Conservation (phyloP, 2,888 invertebrate genomes). For the Watsonalla binaria region DNA sequence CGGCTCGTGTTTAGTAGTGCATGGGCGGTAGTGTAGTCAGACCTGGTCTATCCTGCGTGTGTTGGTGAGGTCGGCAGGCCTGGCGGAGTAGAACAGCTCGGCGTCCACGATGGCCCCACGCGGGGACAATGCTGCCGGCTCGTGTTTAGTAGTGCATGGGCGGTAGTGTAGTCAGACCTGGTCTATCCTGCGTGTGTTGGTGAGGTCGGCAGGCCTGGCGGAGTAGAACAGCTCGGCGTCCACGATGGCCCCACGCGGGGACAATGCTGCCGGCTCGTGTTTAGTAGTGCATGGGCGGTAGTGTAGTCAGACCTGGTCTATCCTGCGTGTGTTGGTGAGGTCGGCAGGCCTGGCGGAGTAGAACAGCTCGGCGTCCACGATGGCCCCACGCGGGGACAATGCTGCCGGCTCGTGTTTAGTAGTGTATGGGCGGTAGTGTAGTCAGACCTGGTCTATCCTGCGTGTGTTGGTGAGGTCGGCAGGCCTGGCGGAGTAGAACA, state of each 20-base stretch:
- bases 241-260: conserved; percentile 63
- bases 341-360: conserved; percentile 34
- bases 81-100: conserved; percentile 51
- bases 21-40: too few species aligned
- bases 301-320: conserved; percentile 23
- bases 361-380: conserved; percentile 61
- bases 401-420: conserved; percentile 44
- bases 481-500: conserved; percentile 46
- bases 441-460: conserved; percentile 17
- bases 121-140: conserved; percentile 56
- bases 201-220: conserved; percentile 12
- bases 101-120: conserved; percentile 64
- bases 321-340: neutral
- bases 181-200: neutral
- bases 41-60: conserved; percentile 13
- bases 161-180: too few species aligned
- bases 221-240: conserved; percentile 63
- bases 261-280: conserved; percentile 51
- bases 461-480: conserved; percentile 3
- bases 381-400: conserved; percentile 62
- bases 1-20: conserved; percentile 41
- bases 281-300: too few species aligned
- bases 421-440: too few species aligned
- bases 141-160: too few species aligned
- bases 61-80: conserved; percentile 12